Conservation (phyloP, 2,113 vertebrate species). For the Larimichthys crocea region DNA sequence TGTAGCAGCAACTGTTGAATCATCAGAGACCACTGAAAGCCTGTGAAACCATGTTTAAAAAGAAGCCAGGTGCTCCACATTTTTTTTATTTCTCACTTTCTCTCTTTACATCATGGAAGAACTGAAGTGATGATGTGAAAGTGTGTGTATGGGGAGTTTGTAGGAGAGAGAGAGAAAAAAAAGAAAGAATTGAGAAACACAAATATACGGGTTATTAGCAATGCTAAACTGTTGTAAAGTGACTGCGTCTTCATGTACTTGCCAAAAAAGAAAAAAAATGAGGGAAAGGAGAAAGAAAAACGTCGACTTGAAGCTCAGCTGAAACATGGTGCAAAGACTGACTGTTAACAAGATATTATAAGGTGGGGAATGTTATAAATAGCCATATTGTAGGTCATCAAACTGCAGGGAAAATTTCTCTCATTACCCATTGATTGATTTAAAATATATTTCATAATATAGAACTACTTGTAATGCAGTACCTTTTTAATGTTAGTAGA, state of each 20-base stretch:
- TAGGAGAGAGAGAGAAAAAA: not conserved
- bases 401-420: not conserved
- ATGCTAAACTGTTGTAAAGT: conserved; percentile 37
- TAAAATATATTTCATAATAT: not conserved
- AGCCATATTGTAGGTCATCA: not conserved
- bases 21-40: conserved; percentile 81
- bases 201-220: conserved; percentile 43
- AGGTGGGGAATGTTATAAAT: not conserved
- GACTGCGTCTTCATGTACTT: conserved; percentile 7
- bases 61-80: conserved; percentile 81
- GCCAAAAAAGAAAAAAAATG: conserved; percentile 3
- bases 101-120: conserved; percentile 53
- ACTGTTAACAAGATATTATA: not conserved
- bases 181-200: conserved; percentile 2
- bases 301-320: not conserved
- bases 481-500: not conserved
- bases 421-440: not conserved
- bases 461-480: not conserved
- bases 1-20: conserved; percentile 85
- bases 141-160: conserved; percentile 17
- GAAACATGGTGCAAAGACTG: not conserved
- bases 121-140: conserved; percentile 30
- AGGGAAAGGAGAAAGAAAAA: conserved; percentile 9
- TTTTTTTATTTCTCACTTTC: conserved; percentile 59
- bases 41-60: conserved; percentile 77